These are phyloP conservation scores for Himalopsyche phryganea DNA, from an alignment of 1,140 invertebrate genomes.

Conservation along the genomic window DNA sequence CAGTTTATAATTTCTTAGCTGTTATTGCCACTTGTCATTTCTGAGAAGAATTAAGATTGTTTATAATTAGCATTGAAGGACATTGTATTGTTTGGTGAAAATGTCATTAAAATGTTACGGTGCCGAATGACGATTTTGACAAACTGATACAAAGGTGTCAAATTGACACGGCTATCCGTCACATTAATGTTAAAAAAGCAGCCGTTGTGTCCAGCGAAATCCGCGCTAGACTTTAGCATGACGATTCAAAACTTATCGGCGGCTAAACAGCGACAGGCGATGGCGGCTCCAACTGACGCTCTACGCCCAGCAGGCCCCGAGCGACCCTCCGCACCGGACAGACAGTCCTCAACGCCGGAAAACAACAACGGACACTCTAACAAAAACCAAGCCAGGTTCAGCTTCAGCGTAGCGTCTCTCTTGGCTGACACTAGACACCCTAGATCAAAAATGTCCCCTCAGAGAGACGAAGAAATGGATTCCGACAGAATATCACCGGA, in stretches of 20 bases:
- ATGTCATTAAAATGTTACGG: neutral
- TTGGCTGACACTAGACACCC: constrained; percentile 60
- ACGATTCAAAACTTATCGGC: constrained; percentile 51
- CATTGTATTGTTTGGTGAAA: constrained; percentile 27
- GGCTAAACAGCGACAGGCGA: constrained; percentile 48
- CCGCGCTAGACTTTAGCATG: constrained; percentile 51
- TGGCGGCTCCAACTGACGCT: constrained; percentile 54
- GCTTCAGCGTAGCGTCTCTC: constrained; percentile 67
- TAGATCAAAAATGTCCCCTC: constrained; percentile 35
- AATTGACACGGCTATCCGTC: no score
- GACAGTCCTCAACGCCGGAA: constrained; percentile 38
- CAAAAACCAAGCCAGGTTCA: constrained; percentile 54
- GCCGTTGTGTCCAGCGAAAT: constrained; percentile 25
- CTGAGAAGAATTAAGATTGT: no score
- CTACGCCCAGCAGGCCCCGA: constrained; percentile 50
- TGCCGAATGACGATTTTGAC: neutral
- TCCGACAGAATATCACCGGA: constrained; percentile 37
- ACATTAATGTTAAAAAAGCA: constrained; percentile 34
- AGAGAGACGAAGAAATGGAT: constrained; percentile 43
- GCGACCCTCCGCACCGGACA: constrained; percentile 3
- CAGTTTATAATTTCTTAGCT: no score
- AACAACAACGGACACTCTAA: constrained; percentile 43
- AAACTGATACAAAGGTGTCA: no score
- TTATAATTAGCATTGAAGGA: no score
- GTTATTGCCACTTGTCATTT: no score